Evolutionary conservation across 2,888 invertebrate species (phyloP), one percentile per base, ranked within the genome.

Genomic region (Rhabditophanes sp.): DNA sequence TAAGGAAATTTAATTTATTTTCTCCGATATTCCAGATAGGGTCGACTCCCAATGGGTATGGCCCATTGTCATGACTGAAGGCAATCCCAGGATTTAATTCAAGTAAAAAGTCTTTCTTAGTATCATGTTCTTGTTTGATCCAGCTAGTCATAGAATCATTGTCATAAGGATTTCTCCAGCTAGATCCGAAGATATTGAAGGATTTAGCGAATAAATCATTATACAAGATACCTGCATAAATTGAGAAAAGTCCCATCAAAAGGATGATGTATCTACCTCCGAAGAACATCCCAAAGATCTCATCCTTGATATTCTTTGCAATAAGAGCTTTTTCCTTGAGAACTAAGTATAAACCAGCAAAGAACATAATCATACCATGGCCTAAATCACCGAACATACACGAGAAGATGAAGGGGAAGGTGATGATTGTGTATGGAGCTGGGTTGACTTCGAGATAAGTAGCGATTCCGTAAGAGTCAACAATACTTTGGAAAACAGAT

Each of bases 381-480:
- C 93, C 93, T 33, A 80, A 40, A 41, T 93, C 93, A 12, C 93
- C 88, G 72, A 93, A 93, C 90, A 93, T 93, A 52, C 88, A 80
- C 50, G 85, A 82, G 70, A 93, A 93, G 61, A 93, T 72, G 72
- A 93, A 93, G 38, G 90, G 90, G 68, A 93, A 93, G 4, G 90
- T 87, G 39, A 93, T 85, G 50, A 90, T 84, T 0, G 88, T 87
- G 69, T 84, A 96, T 0, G 87, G 84, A 1, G 90, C 82, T 36
- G 93, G 90, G 69, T 93, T 96, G 67, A 93, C 81, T 72, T 96
- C 93, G 33, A 85, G 74, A 67, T 93, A 96, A 24, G 78, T 78
- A 36, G 90, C 87, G 28, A 90, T 79, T 43, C 93, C 93, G 67
- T 93, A 93, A 0, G 93, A 80, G 71, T 93, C 84, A 53, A 93